Conservation (phyloP, 1,140 invertebrate genomes). For the Listronotus oregonensis region DNA sequence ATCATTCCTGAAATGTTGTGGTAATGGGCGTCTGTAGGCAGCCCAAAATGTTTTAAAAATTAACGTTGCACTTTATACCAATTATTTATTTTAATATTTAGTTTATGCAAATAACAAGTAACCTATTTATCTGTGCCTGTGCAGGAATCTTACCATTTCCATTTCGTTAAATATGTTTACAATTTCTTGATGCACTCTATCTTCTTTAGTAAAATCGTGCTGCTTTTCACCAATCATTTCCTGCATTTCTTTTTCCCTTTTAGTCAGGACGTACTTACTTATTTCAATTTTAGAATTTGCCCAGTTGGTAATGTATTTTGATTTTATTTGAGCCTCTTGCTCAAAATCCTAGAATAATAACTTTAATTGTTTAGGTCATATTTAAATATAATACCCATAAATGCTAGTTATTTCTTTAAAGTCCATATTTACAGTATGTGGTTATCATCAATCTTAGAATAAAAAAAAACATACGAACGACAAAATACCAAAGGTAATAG, state of each 20-base stretch:
- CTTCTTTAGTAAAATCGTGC: slow-evolving; percentile 39
- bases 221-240: slow-evolving; percentile 31
- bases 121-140: no score
- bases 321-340: slow-evolving; percentile 42
- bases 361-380: slow-evolving; percentile 1
- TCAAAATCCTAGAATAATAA: slow-evolving; percentile 38
- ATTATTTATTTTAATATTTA: no score
- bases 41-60: no score
- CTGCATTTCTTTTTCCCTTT: slow-evolving; percentile 26
- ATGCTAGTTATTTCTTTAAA: no score
- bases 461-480: no score
- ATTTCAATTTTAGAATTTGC: slow-evolving; percentile 41
- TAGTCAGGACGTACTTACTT: slow-evolving; percentile 20
- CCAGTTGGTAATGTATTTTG: slow-evolving; percentile 41
- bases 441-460: no score
- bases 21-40: no score
- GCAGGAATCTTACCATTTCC: slow-evolving; percentile 26
- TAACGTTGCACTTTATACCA: no score
- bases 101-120: no score
- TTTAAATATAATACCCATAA: slow-evolving; percentile 10
- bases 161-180: slow-evolving; percentile 26
- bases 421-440: no score
- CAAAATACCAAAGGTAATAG: no score
- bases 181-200: slow-evolving; percentile 44
- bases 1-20: no score